Evolutionary conservation across 2,113 vertebrate genomes (phyloP).

Genomic region (Zosterops pallidus): DNA sequence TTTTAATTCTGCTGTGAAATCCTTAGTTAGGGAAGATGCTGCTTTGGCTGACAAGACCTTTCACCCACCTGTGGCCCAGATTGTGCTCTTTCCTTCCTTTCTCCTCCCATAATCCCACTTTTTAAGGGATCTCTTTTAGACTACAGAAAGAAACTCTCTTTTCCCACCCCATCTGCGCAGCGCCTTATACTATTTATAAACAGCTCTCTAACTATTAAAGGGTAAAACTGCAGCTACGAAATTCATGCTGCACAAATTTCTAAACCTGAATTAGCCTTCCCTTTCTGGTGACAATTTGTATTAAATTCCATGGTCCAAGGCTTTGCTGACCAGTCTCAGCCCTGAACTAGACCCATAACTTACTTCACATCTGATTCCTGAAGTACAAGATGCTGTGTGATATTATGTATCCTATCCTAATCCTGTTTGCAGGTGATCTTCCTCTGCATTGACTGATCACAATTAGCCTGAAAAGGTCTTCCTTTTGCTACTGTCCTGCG

Average conservation of each 20-base stretch:
- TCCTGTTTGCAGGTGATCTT: background rate
- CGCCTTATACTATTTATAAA: background rate
- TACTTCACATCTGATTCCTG: background rate
- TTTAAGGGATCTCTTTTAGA: background rate
- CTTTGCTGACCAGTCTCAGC: background rate
- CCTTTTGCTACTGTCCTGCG: background rate
- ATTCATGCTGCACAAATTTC: background rate
- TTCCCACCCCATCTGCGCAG: background rate
- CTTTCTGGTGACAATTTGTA: background rate
- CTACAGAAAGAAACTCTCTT: background rate
- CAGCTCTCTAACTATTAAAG: background rate
- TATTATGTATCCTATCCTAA: background rate
- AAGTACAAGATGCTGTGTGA: background rate
- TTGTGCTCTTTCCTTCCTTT: rapidly evolving
- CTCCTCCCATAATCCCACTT: background rate
- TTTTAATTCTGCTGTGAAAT: background rate
- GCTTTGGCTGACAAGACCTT: background rate
- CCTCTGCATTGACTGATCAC: background rate
- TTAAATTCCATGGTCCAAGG: background rate
- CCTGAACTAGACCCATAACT: background rate
- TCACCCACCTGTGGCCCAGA: background rate
- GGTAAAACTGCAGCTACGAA: background rate
- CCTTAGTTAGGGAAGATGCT: background rate
- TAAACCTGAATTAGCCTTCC: background rate
- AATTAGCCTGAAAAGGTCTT: background rate